These are phyloP conservation scores for Astreopora myriophthalma DNA, from an alignment of 64 coral and sea anemone species.

Conservation along the genomic window DNA sequence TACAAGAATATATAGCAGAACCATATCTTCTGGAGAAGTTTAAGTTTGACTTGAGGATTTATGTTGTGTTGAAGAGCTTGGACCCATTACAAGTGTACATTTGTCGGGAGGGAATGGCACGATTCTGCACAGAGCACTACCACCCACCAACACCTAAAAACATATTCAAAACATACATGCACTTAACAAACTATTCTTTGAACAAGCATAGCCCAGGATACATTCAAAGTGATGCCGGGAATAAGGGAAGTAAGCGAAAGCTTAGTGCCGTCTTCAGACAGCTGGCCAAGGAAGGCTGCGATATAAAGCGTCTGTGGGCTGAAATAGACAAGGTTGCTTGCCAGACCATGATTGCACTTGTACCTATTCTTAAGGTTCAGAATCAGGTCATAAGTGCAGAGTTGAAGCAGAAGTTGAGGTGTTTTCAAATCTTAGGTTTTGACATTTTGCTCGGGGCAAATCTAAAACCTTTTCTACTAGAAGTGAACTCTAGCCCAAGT, in stretches of 20 bases:
- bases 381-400: constrained; percentile 63
- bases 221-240: constrained; percentile 71
- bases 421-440: constrained; percentile 94
- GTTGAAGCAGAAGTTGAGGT: constrained; percentile 67
- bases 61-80: constrained; percentile 86
- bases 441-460: constrained; percentile 87
- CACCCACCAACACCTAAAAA: constrained; percentile 77
- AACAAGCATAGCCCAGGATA: constrained; percentile 85
- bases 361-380: constrained; percentile 76
- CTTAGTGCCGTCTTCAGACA: constrained; percentile 88
- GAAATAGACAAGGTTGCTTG: constrained; percentile 75
- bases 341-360: constrained; percentile 86
- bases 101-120: constrained; percentile 89
- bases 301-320: constrained; percentile 72
- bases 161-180: constrained; percentile 81
- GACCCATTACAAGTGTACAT: constrained; percentile 86
- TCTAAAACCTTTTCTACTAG: constrained; percentile 74
- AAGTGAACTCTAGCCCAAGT: constrained; percentile 90
- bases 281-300: constrained; percentile 59
- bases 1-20: constrained; percentile 80
- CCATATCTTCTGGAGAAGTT: constrained; percentile 87
- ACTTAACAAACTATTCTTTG: constrained; percentile 93
- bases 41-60: constrained; percentile 95
- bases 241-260: constrained; percentile 88
- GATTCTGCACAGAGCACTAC: constrained; percentile 90